Evolutionary conservation across 2,888 invertebrate genomes (phyloP), one percentile per base, ranked within the genome.

Genomic region (Drosophila colorata): DNA sequence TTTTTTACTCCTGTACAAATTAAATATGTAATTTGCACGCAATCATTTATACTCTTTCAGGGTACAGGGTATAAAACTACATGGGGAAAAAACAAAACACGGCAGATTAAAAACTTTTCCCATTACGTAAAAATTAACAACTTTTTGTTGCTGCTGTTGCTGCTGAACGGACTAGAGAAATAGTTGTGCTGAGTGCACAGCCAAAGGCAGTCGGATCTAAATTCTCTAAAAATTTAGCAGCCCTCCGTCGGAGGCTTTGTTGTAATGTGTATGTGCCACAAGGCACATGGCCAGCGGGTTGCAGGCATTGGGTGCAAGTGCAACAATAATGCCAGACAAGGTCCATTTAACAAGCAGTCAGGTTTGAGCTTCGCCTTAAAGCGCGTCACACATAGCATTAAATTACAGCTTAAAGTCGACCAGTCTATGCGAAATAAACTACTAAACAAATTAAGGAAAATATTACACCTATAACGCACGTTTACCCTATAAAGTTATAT

Each of bases 21-120:
- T 2, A 28, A 9, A n/a, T n/a, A n/a, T n/a, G n/a, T n/a, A n/a
- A n/a, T n/a, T 28, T 28, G 9, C 28, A 9, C 28, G 9, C 28
- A 28, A 28, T 28, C 28, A 28, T 28, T 28, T 28, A 28, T 28
- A 28, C 28, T 28, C 28, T 13, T 13, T 33, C 33, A 33, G 13
- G 11, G 13, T 13, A 4, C 33, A 33, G 33, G 33, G 33, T 33
- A 33, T 33, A 1, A 16, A 8, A 13, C 5, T 11, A 13, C 31
- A 16, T 8, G 7, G 14, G 2, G 47, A 74, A 43, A 55, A 28
- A 71, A 52, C 49, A 66, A 55, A 59, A 67, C 58, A 72, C 63
- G 65, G 63, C 72, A 88, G 85, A 87, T 85, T 85, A 88, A 85
- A 88, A 85, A 85, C 87, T 88, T 85, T 85, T 85, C 88, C 87